Conservation (phyloP, 23 tunicate genomes). For the Ciona savignyi region DNA sequence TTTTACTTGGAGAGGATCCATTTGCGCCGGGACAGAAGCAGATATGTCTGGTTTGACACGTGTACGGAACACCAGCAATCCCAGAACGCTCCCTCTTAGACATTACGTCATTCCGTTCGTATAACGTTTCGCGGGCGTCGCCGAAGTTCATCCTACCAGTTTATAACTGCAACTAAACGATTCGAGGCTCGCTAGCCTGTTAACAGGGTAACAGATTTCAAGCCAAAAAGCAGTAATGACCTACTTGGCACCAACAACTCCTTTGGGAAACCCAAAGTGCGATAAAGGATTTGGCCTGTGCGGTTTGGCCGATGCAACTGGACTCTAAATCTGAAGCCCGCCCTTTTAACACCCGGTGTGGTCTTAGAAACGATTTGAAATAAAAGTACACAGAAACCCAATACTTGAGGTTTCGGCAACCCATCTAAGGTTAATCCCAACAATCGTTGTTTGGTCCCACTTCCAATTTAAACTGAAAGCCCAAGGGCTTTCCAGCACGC, state of each 20-base stretch:
- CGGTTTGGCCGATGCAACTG: neutral
- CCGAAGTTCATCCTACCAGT: neutral
- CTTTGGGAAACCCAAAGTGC: neutral
- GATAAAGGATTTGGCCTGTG: neutral
- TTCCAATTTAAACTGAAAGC: no score
- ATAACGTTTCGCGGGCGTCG: neutral
- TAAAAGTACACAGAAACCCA: neutral
- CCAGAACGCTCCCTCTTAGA: slow-evolving; percentile 12
- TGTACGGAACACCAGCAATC: slow-evolving; percentile 4
- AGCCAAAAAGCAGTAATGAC: neutral
- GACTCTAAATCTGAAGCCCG: neutral
- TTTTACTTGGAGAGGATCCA: neutral
- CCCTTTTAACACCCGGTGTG: neutral
- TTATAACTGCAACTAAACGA: neutral
- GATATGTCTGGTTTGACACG: slow-evolving; percentile 9
- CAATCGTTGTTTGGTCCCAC: no score
- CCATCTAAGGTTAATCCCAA: neutral
- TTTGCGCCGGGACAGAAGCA: slow-evolving; percentile 3
- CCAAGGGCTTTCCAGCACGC: no score
- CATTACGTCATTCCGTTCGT: slow-evolving; percentile 17
- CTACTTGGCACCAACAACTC: neutral
- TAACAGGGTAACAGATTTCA: neutral
- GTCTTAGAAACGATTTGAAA: neutral
- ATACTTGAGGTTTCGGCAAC: neutral
- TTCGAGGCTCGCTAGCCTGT: neutral